A percentile compares a stretch with the other conserved stretches of the same genome.
These are phyloP conservation scores for Ophthalmolycus amberensis DNA, from an alignment of 2,113 vertebrate genomes.

Conservation along the genomic window DNA sequence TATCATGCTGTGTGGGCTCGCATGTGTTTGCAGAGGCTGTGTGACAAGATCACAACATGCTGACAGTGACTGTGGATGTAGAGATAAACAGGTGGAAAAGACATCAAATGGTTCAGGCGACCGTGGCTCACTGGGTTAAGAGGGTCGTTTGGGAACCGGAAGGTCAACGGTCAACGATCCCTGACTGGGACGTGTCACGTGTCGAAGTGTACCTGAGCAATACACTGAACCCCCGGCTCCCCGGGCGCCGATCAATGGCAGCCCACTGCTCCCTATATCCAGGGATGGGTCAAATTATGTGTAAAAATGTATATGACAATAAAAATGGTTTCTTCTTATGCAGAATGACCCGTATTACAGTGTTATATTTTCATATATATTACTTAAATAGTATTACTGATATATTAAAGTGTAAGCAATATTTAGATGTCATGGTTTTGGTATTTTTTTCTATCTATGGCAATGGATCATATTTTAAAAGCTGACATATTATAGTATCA, in stretches of 20 bases:
- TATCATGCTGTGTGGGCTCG: constrained; percentile 6
- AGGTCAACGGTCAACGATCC: too few relatives aligned
- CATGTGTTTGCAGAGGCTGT: constrained; percentile 9
- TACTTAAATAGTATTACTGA: not conserved
- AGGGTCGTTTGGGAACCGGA: too few relatives aligned
- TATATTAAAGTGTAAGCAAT: not conserved
- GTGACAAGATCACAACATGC: not conserved
- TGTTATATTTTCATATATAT: not conserved
- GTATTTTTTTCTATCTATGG: too few relatives aligned
- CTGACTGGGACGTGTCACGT: too few relatives aligned
- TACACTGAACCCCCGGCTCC: too few relatives aligned
- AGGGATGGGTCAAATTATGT: too few relatives aligned
- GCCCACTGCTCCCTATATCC: too few relatives aligned
- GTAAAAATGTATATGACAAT: too few relatives aligned
- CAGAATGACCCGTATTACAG: not conserved
- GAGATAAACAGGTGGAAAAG: constrained; percentile 17
- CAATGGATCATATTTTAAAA: not conserved
- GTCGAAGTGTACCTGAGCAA: too few relatives aligned
- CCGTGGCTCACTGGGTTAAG: too few relatives aligned
- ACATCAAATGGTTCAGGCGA: not conserved
- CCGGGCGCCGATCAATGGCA: too few relatives aligned
- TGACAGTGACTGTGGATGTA: constrained; percentile 23
- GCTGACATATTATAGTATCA: not conserved
- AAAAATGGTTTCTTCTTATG: too few relatives aligned
- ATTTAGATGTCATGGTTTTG: not conserved